Percentiles rank a stretch among this genome's conserved stretches.
Evolutionary conservation across 2,113 vertebrate species (phyloP).

Genomic region (Cottus gobio): DNA sequence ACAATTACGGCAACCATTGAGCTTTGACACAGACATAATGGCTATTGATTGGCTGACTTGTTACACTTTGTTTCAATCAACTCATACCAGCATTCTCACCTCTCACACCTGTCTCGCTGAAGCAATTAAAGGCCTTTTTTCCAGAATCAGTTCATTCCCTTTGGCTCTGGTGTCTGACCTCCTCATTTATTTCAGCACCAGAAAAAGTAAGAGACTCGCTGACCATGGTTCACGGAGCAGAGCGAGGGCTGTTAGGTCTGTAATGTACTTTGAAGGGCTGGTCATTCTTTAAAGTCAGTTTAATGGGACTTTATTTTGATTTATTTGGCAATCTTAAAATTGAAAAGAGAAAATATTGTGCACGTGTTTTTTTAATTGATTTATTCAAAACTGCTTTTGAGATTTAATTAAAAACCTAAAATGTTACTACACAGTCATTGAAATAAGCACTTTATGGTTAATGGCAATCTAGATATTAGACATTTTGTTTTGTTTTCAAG

Average conservation of each 20-base stretch:
- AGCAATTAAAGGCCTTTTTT: slow-evolving; percentile 9
- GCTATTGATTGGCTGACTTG: slow-evolving; percentile 20
- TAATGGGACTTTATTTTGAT: neutral
- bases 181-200: neutral
- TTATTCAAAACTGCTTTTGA: neutral
- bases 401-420: neutral
- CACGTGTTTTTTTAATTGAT: neutral
- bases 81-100: neutral
- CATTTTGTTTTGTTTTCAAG: neutral
- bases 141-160: neutral
- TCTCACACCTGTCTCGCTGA: slow-evolving; percentile 1
- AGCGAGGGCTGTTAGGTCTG: neutral
- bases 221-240: neutral
- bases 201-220: neutral
- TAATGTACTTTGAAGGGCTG: neutral
- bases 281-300: neutral
- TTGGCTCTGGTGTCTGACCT: neutral
- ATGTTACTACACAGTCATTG: neutral
- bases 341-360: neutral
- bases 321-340: neutral
- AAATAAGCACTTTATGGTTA: neutral
- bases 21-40: slow-evolving; percentile 18
- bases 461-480: neutral
- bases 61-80: slow-evolving; percentile 10
- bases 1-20: slow-evolving; percentile 7